Percentiles rank a stretch among this genome's conserved stretches.
These are phyloP conservation scores for Tetragonula carbonaria DNA, from an alignment of 2,888 invertebrate species.

Conservation along the genomic window DNA sequence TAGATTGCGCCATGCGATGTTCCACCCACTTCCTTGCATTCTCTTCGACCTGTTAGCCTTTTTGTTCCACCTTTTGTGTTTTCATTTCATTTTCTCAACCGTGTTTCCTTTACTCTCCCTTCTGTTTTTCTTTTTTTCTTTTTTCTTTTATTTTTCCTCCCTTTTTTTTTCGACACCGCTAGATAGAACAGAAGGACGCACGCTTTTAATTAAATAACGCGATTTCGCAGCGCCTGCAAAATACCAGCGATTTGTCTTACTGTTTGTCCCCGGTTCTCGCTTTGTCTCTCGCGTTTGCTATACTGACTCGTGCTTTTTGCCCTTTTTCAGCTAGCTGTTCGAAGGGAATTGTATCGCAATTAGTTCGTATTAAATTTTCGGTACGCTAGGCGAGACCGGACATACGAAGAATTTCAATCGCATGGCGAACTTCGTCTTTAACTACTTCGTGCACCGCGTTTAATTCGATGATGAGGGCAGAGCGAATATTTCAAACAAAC, in stretches of 20 bases:
- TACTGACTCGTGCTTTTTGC: background rate
- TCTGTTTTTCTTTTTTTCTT: background rate
- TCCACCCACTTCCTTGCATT: background rate
- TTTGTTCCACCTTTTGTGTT: background rate
- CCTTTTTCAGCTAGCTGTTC: background rate
- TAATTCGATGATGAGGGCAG: too few relatives aligned
- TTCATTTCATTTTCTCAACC: background rate
- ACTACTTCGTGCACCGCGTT: too few relatives aligned
- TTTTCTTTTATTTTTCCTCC: background rate
- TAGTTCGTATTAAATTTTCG: background rate
- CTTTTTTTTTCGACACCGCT: background rate
- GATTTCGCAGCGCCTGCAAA: background rate
- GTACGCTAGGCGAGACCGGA: background rate
- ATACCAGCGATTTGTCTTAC: slow-evolving; percentile 4
- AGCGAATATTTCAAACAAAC: too few relatives aligned
- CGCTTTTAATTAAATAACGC: slow-evolving; percentile 10
- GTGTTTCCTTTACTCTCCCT: too few relatives aligned
- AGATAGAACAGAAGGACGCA: background rate
- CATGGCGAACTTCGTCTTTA: too few relatives aligned
- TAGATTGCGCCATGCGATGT: background rate
- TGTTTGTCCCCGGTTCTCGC: background rate
- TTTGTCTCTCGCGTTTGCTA: background rate
- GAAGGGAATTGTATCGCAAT: background rate
- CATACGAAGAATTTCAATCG: background rate
- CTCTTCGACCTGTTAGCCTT: background rate